Percentiles rank a stretch among this genome's conserved stretches.
Conservation (phyloP, 1,140 invertebrate genomes). For the Trypoxylus dichotomus region DNA sequence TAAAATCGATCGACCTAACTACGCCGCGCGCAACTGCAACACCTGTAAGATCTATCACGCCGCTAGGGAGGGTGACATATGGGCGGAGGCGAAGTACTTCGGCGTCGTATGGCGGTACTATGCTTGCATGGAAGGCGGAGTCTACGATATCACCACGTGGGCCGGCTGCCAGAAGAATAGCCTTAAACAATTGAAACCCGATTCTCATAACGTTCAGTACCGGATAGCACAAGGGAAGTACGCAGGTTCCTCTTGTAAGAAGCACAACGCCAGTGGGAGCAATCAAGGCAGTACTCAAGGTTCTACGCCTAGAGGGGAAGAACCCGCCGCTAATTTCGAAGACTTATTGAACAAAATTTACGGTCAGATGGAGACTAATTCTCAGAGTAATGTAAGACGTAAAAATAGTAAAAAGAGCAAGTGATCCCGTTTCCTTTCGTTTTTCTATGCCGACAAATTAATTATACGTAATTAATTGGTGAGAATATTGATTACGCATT, state of each 20-base stretch:
- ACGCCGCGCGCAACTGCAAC: conserved; percentile 86
- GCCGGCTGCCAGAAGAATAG: conserved; percentile 88
- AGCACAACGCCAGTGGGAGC: not conserved
- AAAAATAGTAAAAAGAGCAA: conserved; percentile 37
- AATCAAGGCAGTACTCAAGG: conserved; percentile 29
- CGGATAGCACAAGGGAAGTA: conserved; percentile 78
- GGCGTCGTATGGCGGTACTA: conserved; percentile 91
- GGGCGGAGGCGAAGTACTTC: conserved; percentile 88
- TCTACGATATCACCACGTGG: conserved; percentile 96
- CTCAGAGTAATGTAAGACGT: conserved; percentile 26
- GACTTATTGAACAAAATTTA: conserved; percentile 51
- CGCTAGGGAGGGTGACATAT: conserved; percentile 94
- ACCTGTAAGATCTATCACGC: conserved; percentile 89
- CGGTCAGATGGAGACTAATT: conserved; percentile 36
- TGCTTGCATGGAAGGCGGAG: conserved; percentile 93
- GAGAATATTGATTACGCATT: not conserved
- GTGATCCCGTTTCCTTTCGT: not conserved
- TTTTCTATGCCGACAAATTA: conserved; percentile 7
- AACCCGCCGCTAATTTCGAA: conserved; percentile 47
- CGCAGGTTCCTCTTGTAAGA: conserved; percentile 33
- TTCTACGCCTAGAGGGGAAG: conserved; percentile 40
- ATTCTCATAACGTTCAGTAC: conserved; percentile 90
- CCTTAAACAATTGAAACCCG: conserved; percentile 76
- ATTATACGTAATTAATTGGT: conserved; percentile 8
- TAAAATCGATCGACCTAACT: conserved; percentile 80